Percentiles rank a stretch among this genome's conserved stretches.
Evolutionary conservation across 2,113 vertebrate genomes (phyloP).

Genomic region (Plectropomus leopardus): DNA sequence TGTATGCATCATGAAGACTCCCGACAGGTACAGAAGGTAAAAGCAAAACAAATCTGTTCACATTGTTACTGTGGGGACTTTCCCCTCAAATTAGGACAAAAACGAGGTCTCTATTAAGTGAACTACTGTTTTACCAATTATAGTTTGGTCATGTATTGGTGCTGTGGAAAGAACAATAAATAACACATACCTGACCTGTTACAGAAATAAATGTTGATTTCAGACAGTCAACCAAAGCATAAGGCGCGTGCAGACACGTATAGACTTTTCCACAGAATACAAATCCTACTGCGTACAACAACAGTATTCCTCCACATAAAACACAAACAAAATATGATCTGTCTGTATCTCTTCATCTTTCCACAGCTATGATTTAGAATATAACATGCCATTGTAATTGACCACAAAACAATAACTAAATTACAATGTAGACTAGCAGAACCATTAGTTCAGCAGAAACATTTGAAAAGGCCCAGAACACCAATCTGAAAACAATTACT

Average conservation of each 20-base stretch:
- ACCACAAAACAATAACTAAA: slow-evolving; percentile 58
- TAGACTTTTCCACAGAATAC: slow-evolving; percentile 5
- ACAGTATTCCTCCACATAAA: slow-evolving; percentile 3
- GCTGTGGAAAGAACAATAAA: slow-evolving; percentile 1
- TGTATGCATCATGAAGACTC: neutral
- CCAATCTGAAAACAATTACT: slow-evolving; percentile 76
- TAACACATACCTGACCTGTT: neutral
- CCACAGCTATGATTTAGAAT: slow-evolving; percentile 31
- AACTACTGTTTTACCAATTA: neutral
- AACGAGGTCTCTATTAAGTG: neutral
- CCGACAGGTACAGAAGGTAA: neutral
- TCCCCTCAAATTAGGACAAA: neutral
- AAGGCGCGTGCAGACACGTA: neutral
- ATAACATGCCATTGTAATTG: slow-evolving; percentile 56
- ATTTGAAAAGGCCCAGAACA: slow-evolving; percentile 37
- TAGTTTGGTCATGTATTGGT: neutral
- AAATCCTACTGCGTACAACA: neutral
- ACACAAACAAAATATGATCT: slow-evolving; percentile 28
- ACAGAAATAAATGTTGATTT: neutral
- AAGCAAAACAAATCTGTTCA: slow-evolving; percentile 6
- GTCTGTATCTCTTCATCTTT: slow-evolving; percentile 46
- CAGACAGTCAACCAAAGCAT: neutral
- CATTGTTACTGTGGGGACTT: neutral
- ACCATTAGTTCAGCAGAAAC: slow-evolving; percentile 60
- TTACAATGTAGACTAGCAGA: slow-evolving; percentile 32